phyloP scores from a whole-genome alignment of 2,113 vertebrate genomes.

The Suricata suricatta region DNA sequence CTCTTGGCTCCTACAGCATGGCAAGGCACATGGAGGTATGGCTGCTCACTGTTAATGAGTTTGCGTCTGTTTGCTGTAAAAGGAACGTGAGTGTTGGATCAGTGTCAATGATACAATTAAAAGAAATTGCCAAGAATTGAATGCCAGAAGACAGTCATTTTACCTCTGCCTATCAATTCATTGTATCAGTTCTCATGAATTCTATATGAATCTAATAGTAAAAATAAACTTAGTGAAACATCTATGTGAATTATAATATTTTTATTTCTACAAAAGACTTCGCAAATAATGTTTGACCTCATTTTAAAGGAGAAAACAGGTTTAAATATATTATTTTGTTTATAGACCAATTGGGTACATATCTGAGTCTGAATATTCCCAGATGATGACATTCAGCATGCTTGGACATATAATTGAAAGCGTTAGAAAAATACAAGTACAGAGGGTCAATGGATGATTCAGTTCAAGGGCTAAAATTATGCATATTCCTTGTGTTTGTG shows the following conservation, averaged over 20 bases:
- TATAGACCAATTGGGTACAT: not conserved
- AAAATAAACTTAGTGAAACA: slow-evolving; percentile 16
- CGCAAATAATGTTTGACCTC: not conserved
- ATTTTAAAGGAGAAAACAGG: not conserved
- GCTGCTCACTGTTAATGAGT: not conserved
- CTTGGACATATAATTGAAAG: not conserved
- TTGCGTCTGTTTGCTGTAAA: not conserved
- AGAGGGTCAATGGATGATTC: not conserved
- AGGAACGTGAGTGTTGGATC: not conserved
- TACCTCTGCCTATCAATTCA: not conserved
- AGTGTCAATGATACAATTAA: not conserved
- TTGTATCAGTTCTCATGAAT: not conserved
- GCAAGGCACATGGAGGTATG: slow-evolving; percentile 36
- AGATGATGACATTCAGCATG: not conserved
- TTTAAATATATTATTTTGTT: slow-evolving; percentile 7
- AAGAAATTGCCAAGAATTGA: not conserved
- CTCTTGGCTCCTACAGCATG: not conserved
- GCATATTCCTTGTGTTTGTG: not conserved
- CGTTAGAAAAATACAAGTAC: not conserved
- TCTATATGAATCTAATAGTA: not conserved
- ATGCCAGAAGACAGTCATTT: not conserved
- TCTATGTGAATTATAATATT: not conserved
- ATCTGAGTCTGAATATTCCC: not conserved
- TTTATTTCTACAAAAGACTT: not conserved
- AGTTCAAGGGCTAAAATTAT: not conserved